Percentiles rank a stretch among this genome's conserved stretches.
Evolutionary conservation across 2,797 vertebrate species (phyloP).

Genomic region (Coregonus suidteri): DNA sequence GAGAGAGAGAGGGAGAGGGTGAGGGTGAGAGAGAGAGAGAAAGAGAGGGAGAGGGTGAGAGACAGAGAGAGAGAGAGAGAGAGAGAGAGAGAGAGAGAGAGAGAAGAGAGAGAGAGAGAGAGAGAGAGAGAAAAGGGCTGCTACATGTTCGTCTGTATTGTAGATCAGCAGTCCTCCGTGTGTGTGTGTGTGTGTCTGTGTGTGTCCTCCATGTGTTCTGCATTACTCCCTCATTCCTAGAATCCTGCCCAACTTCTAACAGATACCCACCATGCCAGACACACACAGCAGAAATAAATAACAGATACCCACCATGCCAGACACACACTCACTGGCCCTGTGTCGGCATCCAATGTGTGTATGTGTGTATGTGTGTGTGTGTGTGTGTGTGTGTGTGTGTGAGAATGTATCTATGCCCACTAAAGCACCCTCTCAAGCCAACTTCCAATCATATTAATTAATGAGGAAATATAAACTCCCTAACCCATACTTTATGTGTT

Average conservation of each 20-base stretch:
- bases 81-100: too few species aligned
- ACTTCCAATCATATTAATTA: conserved; percentile 65
- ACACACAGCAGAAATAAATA: conserved; percentile 63
- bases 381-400: too few species aligned
- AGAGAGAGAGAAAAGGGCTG: too few species aligned
- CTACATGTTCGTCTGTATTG: not conserved
- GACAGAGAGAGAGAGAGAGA: too few species aligned
- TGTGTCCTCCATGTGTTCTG: conserved; percentile 65
- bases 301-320: conserved; percentile 33
- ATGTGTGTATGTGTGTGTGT: conserved; percentile 15
- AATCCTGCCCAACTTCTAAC: conserved; percentile 73
- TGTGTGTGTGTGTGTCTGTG: not conserved
- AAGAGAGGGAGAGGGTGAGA: too few species aligned
- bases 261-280: conserved; percentile 64
- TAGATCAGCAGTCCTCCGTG: too few species aligned
- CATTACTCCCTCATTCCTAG: conserved; percentile 68
- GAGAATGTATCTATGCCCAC: not conserved
- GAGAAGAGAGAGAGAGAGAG: too few species aligned
- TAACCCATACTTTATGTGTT: not conserved
- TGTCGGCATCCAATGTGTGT: conserved; percentile 25
- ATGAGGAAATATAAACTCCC: conserved; percentile 12
- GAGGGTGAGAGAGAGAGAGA: too few species aligned
- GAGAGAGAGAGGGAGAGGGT: too few species aligned
- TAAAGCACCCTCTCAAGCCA: conserved; percentile 36
- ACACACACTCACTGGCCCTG: not conserved